phyloP scores from a whole-genome alignment of 30 jellyfish, hydroid and myxozoan species.

The Turritopsis rubra region DNA sequence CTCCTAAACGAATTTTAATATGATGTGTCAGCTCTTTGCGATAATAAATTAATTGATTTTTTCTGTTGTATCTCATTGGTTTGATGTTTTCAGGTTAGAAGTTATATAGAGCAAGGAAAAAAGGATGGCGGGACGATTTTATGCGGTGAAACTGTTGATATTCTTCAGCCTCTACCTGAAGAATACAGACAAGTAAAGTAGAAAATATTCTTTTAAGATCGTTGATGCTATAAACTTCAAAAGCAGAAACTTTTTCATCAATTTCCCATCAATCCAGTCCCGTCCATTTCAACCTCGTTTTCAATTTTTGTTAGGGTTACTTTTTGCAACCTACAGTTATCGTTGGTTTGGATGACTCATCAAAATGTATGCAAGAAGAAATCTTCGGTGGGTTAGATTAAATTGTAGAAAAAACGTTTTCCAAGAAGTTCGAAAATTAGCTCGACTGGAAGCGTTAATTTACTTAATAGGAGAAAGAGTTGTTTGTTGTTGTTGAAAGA shows the following conservation, averaged over 20 bases:
- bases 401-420: no score
- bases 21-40: background rate
- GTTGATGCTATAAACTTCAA: no score
- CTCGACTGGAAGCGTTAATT: no score
- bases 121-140: constrained; percentile 80
- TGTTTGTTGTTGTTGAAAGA: background rate
- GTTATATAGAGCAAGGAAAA: constrained; percentile 33
- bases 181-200: constrained; percentile 41
- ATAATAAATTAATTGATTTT: background rate
- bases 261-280: no score
- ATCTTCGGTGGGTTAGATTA: constrained; percentile 63
- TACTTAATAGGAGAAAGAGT: no score
- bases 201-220: background rate
- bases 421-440: no score
- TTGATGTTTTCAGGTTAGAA: constrained; percentile 44
- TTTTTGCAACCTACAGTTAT: constrained; percentile 71
- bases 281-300: no score
- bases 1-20: no score
- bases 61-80: background rate
- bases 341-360: constrained; percentile 41
- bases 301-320: constrained; percentile 51
- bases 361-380: constrained; percentile 93
- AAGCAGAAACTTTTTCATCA: no score
- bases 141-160: constrained; percentile 78
- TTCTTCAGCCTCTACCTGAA: constrained; percentile 60